Percentiles rank a stretch among this genome's conserved stretches.
Conservation (phyloP, 2,113 vertebrate species). For the Piaya cayana region DNA sequence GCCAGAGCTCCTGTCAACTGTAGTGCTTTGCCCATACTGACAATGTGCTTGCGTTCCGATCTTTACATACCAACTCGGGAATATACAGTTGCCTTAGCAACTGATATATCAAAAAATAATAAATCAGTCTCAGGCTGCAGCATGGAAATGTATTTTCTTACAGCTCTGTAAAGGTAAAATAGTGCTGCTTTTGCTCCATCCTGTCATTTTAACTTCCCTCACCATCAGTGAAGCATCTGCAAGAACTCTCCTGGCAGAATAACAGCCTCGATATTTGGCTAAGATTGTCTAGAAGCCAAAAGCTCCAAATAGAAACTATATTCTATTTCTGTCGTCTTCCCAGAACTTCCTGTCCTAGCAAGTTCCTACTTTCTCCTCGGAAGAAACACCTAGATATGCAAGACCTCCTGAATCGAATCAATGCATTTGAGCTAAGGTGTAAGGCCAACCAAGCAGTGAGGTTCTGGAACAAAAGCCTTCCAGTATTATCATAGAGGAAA, state of each 20-base stretch:
- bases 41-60: background rate
- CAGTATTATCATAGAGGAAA: background rate
- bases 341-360: background rate
- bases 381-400: background rate
- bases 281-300: background rate
- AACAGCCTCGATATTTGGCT: background rate
- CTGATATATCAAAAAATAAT: background rate
- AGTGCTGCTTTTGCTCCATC: background rate
- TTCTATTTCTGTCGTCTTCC: background rate
- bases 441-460: background rate
- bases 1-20: background rate
- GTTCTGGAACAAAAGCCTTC: background rate
- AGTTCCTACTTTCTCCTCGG: background rate
- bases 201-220: background rate
- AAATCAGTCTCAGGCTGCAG: background rate
- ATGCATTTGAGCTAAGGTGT: background rate
- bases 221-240: background rate
- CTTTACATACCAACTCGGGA: background rate
- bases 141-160: background rate
- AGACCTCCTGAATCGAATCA: background rate
- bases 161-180: background rate
- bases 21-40: background rate
- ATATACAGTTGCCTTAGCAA: slow-evolving; percentile 43
- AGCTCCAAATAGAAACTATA: background rate
- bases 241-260: background rate